Evolutionary conservation across 2,888 invertebrate species (phyloP).

Genomic region (Automeris io): DNA sequence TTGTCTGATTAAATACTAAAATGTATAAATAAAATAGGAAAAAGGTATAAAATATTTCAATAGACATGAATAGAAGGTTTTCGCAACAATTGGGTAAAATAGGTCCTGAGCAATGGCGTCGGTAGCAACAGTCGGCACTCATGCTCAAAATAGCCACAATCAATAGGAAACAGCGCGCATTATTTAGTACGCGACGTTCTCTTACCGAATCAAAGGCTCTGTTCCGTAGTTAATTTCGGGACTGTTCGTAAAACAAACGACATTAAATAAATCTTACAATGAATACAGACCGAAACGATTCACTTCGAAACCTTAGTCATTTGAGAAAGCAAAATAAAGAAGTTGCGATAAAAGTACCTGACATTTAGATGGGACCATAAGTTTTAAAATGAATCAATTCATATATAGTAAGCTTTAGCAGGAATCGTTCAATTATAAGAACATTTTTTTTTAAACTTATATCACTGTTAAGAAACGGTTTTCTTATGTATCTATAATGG

Average conservation of each 20-base stretch:
- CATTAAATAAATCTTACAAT: constrained; percentile 9
- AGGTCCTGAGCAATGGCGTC: constrained; percentile 6
- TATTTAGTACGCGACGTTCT: constrained; percentile 30
- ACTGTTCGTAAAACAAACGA: constrained; percentile 7
- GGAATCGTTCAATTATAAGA: too few species aligned
- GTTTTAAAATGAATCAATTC: too few species aligned
- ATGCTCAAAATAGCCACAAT: constrained; percentile 53
- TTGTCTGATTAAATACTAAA: too few species aligned
- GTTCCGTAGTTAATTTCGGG: constrained; percentile 9
- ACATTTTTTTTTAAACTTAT: too few species aligned
- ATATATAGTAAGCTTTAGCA: too few species aligned
- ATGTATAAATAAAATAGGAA: too few species aligned
- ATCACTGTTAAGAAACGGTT: too few species aligned
- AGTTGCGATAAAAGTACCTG: too few species aligned
- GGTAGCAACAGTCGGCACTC: constrained; percentile 20
- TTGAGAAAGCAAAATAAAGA: neutral
- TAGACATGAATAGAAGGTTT: neutral
- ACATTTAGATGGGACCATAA: too few species aligned
- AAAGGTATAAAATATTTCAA: neutral
- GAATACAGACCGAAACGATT: constrained; percentile 6
- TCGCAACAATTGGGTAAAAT: neutral
- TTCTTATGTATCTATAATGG: too few species aligned
- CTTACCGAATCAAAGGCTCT: constrained; percentile 12
- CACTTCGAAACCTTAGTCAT: neutral
- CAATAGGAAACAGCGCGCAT: constrained; percentile 43